Percentiles rank a stretch among this genome's conserved stretches.
These are phyloP conservation scores for Drusus annulatus DNA, from an alignment of 1,140 invertebrate genomes.

Conservation along the genomic window DNA sequence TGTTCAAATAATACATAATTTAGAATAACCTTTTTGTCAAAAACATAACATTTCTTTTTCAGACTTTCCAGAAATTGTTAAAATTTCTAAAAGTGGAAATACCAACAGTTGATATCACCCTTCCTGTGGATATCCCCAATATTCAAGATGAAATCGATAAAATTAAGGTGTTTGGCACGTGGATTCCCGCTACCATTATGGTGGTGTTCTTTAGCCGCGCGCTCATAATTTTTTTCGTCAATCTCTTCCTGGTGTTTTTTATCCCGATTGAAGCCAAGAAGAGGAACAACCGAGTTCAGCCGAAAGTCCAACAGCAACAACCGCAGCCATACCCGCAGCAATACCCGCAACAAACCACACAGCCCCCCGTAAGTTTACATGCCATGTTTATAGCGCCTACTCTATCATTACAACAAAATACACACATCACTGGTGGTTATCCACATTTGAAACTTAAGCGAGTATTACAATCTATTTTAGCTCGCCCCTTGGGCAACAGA, in stretches of 20 bases:
- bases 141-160: neutral
- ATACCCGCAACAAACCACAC: too few species aligned
- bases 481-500: too few species aligned
- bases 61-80: slow-evolving; percentile 1
- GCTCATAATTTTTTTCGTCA: slow-evolving; percentile 11
- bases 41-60: neutral
- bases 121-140: neutral
- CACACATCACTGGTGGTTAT: too few species aligned
- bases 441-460: too few species aligned
- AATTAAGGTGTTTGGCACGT: neutral
- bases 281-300: neutral
- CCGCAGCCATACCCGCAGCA: too few species aligned
- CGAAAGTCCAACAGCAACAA: neutral
- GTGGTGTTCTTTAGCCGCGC: slow-evolving; percentile 19
- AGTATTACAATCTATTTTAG: too few species aligned
- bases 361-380: too few species aligned
- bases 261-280: neutral
- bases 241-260: slow-evolving; percentile 20
- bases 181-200: slow-evolving; percentile 35
- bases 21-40: too few species aligned
- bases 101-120: neutral
- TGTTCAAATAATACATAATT: too few species aligned
- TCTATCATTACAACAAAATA: too few species aligned
- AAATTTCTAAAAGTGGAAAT: neutral
- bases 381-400: too few species aligned